Base-by-base conservation (phyloP, 2,797 vertebrate genomes). In the Sciurus carolinensis region DNA sequence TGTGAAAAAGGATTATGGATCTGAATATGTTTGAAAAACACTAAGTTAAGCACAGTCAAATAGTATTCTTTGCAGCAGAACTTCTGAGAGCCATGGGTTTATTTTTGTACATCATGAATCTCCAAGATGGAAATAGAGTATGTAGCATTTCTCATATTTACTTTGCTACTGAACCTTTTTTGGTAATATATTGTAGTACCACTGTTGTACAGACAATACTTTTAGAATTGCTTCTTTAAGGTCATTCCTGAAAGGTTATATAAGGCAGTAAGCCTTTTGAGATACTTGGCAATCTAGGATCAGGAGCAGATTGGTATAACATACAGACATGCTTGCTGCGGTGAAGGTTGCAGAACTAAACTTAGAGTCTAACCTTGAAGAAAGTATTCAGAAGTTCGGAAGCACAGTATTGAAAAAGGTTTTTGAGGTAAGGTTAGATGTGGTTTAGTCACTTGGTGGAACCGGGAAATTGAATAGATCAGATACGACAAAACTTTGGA, bases 1-100 rank as follows among this genome's bases (percentile, higher is more conserved):
- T 94, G 17, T 93, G 50, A 82, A 84, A 91, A 87, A 59, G 0
- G 0, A 11, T 36, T 75, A 33, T 24, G 14, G 10, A 7, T 83
- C 30, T 92, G 67, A 93, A 87, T 76, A 12, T n/a, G 13, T 83
- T 91, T 95, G 15, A 33, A 84, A 94, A 91, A 44, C 14, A 85
- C 13, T 75, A 83, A 20, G 12, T 94, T 88, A 95, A 88, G n/a
- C 30, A 30, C 62, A 91, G 75, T 87, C 11, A 93, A 89, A 72
- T 91, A 69, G 4, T 59, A 13, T 73, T 95, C 8, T 90, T 97
- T 90, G 26, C 24, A 85, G 15, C 11, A 91, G 28, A 33, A 33
- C 4, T 92, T 95, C 33, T 76, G 54, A 64, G 57, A 88, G 20
- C 5, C 18, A 90, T 90, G 36, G 7, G 33, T 87, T 81, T 69